A percentile compares a stretch with the other conserved stretches of the same genome.
Conservation (phyloP, 2,113 vertebrate genomes). For the Seriola aureovittata region DNA sequence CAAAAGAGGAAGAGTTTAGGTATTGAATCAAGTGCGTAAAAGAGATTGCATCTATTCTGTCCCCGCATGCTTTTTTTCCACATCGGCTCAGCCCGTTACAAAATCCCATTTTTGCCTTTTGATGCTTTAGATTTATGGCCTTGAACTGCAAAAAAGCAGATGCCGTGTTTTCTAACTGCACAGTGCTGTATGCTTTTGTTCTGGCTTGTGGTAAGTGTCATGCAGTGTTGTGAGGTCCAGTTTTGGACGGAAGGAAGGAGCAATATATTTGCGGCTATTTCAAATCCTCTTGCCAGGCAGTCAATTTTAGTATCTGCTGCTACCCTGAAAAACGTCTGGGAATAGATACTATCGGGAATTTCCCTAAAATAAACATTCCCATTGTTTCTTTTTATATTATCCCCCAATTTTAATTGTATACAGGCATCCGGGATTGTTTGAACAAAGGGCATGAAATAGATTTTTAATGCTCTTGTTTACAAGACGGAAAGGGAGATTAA, state of each 20-base stretch:
- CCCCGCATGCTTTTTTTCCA: constrained; percentile 22
- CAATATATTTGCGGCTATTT: constrained; percentile 51
- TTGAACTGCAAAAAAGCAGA: constrained; percentile 61
- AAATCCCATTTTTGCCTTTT: constrained; percentile 51
- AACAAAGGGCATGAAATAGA: constrained; percentile 31
- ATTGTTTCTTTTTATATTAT: constrained; percentile 57
- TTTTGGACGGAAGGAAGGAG: constrained; percentile 29
- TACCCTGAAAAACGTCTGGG: constrained; percentile 36
- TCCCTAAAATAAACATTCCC: constrained; percentile 51
- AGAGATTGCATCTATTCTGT: constrained; percentile 41
- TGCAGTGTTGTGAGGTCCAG: constrained; percentile 26
- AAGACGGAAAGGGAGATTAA: constrained; percentile 8
- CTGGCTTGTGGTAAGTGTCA: constrained; percentile 65
- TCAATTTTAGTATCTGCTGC: constrained; percentile 36
- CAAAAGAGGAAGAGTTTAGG: constrained; percentile 15
- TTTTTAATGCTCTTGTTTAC: constrained; percentile 44
- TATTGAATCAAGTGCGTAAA: constrained; percentile 8
- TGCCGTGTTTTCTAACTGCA: constrained; percentile 51
- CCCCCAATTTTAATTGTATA: constrained; percentile 39
- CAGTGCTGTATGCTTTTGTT: constrained; percentile 63
- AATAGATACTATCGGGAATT: constrained; percentile 38
- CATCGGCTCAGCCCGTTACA: constrained; percentile 29
- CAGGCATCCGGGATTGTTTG: constrained; percentile 24
- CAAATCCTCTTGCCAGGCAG: constrained; percentile 30
- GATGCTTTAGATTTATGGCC: constrained; percentile 63